Evolutionary conservation across 2,888 invertebrate genomes (phyloP), one percentile per base, ranked within the genome.

Genomic region (Drosophila rubida): DNA sequence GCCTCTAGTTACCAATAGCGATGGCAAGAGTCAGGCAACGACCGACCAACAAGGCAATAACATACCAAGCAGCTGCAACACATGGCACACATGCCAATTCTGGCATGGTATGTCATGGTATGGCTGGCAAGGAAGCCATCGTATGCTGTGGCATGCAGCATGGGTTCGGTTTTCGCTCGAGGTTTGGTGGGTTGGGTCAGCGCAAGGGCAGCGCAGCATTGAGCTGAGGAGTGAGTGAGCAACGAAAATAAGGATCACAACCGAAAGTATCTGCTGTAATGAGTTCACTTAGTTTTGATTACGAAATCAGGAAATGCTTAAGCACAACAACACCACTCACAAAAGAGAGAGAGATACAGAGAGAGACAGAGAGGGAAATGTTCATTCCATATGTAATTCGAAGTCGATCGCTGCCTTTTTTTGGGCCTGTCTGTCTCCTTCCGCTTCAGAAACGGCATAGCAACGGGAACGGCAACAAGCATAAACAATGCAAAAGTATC

Each of bases 401-500:
- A 50, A 22, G 62, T 48, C 45, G 55, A 48, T 49, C 14, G 53
- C 35, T 78, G 35, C 57, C 67, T 53, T 58, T 44, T 54, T 67
- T 30, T 30, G 49, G 50, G 46, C 23, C 23, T 51, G 62, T 50
- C 48, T 65, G 57, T 61, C 74, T 68, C 63, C 79, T 75, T 79
- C 75, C 75, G 74, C 75, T 75, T 63, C 32, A 66, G 16, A 46
- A 64, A 58, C 57, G 51, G 55, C 70, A 42, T 65, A 11, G 78
- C 69, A 69, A 80, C 64, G 51, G 62, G 51, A 55, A 45, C 48
- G 37, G 45, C 42, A n/a, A 16, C 46, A 46, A 7, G 57, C 62
- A 54, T 55, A 71, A 59, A 70, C 65, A 80, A 80, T 68, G 69
- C 77, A 80, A 70, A 81, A 71, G 83, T 85, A 87, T 74, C 80